A percentile compares a stretch with the other conserved stretches of the same genome.
Evolutionary conservation across 2,113 vertebrate species (phyloP).

Genomic region (Phoenicopterus ruber): DNA sequence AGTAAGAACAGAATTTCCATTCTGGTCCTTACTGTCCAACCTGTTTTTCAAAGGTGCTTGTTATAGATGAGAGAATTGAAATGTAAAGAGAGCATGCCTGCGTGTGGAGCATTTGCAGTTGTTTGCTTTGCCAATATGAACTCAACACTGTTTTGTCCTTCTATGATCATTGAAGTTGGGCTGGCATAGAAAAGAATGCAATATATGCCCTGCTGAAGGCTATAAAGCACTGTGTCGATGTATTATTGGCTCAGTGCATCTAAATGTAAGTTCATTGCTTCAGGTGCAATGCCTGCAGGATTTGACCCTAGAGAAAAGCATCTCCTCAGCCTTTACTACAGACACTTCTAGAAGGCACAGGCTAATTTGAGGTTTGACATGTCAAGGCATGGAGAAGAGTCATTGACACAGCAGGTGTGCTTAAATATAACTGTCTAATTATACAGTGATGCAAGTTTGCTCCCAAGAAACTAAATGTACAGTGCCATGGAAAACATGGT

Average conservation of each 20-base stretch:
- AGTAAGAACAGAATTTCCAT: background rate
- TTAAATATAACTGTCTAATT: conserved; percentile 63
- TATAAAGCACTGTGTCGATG: background rate
- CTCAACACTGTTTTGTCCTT: background rate
- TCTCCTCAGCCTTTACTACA: background rate
- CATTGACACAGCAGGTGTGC: conserved; percentile 53
- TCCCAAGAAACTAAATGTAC: conserved; percentile 57
- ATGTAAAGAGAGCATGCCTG: background rate
- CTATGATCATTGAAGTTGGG: background rate
- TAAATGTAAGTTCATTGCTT: background rate
- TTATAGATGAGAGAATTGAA: background rate
- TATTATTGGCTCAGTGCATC: background rate
- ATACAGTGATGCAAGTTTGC: conserved; percentile 42
- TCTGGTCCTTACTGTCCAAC: background rate
- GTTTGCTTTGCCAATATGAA: background rate
- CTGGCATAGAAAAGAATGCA: background rate
- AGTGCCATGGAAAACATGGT: conserved; percentile 3
- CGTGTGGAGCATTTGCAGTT: background rate
- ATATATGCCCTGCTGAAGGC: background rate
- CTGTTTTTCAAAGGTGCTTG: background rate
- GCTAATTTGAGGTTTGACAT: conserved; percentile 46
- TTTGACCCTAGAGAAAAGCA: background rate
- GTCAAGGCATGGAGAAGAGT: conserved; percentile 17
- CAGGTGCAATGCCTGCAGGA: background rate
- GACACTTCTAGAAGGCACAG: background rate